These are phyloP conservation scores for Melanargia galathea DNA, from an alignment of 2,888 invertebrate genomes.

Conservation along the genomic window DNA sequence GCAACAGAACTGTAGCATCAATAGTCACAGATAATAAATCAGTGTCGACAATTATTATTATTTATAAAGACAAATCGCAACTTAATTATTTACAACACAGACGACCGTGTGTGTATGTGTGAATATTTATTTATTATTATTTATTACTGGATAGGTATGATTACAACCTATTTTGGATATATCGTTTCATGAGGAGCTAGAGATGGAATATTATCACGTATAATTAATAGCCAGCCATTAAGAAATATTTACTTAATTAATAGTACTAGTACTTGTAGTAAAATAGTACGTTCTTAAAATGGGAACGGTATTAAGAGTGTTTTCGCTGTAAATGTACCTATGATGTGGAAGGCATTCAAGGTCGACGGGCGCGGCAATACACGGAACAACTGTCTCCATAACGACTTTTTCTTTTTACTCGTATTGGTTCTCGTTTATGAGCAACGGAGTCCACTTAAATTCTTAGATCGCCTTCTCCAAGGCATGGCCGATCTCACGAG, in stretches of 20 bases:
- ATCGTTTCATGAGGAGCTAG: background rate
- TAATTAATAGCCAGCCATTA: background rate
- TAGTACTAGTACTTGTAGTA: background rate
- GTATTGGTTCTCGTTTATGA: conserved; percentile 40
- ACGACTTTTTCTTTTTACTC: conserved; percentile 45
- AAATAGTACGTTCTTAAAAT: conserved; percentile 10
- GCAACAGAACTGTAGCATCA: too few species aligned
- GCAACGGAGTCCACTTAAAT: conserved; percentile 17
- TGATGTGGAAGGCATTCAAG: conserved; percentile 49
- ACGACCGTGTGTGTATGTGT: too few species aligned
- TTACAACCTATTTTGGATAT: background rate
- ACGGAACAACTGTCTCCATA: conserved; percentile 51
- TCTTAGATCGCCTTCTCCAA: conserved; percentile 15
- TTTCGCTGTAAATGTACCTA: conserved; percentile 34
- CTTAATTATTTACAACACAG: too few species aligned
- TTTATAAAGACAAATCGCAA: too few species aligned
- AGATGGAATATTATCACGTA: conserved; percentile 21
- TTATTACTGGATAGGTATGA: background rate
- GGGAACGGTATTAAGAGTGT: conserved; percentile 15
- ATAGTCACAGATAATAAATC: too few species aligned
- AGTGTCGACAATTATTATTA: too few species aligned
- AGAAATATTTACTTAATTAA: conserved; percentile 18
- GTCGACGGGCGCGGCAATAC: conserved; percentile 47
- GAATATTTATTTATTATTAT: background rate
- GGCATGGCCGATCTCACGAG: too few species aligned